Percentiles rank a stretch among this genome's conserved stretches.
These are phyloP conservation scores for Sericinus montela DNA, from an alignment of 2,888 invertebrate genomes.

Conservation along the genomic window DNA sequence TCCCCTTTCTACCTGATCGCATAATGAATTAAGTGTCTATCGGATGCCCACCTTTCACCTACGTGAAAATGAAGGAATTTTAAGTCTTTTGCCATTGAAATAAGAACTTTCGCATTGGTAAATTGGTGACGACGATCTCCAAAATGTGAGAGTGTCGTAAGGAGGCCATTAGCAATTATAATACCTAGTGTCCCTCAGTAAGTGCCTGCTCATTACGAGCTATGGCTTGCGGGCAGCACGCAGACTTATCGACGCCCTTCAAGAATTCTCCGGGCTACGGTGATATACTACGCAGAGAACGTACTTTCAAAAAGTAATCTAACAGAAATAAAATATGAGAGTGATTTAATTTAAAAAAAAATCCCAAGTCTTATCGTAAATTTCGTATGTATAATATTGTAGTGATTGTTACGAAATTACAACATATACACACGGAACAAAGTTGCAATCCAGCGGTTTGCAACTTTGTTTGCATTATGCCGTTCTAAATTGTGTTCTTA, in stretches of 20 bases:
- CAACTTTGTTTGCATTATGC: too few species aligned
- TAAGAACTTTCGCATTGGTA: conserved; percentile 13
- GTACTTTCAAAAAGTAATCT: background rate
- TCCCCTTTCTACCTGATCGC: conserved; percentile 34
- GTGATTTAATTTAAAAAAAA: too few species aligned
- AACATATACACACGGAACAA: too few species aligned
- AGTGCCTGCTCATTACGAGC: conserved; percentile 62
- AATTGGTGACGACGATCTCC: conserved; percentile 21
- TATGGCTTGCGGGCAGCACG: conserved; percentile 1
- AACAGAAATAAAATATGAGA: too few species aligned
- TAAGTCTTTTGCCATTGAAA: conserved; percentile 19
- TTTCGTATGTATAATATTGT: too few species aligned
- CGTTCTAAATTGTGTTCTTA: too few species aligned
- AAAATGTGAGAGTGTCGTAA: conserved; percentile 42
- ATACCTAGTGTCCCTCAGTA: conserved; percentile 47
- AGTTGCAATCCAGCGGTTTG: too few species aligned
- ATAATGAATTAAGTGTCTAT: conserved; percentile 41
- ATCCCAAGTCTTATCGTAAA: too few species aligned
- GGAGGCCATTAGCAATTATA: conserved; percentile 68
- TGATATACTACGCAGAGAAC: background rate
- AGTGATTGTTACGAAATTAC: too few species aligned
- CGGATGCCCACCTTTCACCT: conserved; percentile 23
- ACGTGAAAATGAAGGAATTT: conserved; percentile 7
- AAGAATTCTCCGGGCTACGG: background rate
- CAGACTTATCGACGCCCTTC: conserved; percentile 1